Percentiles rank a stretch among this genome's conserved stretches.
These are phyloP conservation scores for Eurystomus glaucurus DNA, from an alignment of 2,797 vertebrate genomes.

Conservation along the genomic window DNA sequence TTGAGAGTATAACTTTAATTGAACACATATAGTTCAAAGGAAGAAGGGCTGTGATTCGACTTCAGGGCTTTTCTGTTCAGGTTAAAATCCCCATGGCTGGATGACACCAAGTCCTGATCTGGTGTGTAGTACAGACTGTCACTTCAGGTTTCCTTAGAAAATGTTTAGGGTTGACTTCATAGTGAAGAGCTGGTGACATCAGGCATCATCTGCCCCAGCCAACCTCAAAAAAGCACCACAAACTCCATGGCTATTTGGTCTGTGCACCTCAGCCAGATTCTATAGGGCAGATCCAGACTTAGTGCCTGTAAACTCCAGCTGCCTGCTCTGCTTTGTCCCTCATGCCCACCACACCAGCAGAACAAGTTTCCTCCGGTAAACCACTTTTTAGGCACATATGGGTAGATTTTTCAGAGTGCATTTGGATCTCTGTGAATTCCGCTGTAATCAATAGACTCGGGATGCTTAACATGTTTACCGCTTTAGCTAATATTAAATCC, in stretches of 20 bases:
- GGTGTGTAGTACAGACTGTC: background rate
- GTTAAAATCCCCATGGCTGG: background rate
- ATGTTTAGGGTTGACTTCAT: background rate
- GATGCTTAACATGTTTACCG: background rate
- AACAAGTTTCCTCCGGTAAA: background rate
- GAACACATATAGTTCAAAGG: background rate
- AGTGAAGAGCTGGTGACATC: background rate
- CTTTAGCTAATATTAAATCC: background rate
- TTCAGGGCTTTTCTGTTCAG: background rate
- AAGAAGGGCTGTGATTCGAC: background rate
- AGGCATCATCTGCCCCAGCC: background rate
- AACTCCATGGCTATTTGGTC: fast-evolving
- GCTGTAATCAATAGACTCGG: background rate
- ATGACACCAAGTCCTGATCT: background rate
- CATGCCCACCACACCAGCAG: background rate
- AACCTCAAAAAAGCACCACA: background rate
- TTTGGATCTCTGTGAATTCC: background rate
- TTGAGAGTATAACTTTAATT: background rate
- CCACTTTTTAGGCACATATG: background rate
- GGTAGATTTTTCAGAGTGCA: background rate
- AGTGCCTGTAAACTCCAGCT: fast-evolving
- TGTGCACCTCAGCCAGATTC: too few relatives aligned
- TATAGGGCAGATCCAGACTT: background rate
- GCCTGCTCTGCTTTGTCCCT: fast-evolving
- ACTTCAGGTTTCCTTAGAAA: background rate